A percentile compares a stretch with the other conserved stretches of the same genome.
Conservation (phyloP, 2,888 invertebrate species). For the Melanchra persicariae region DNA sequence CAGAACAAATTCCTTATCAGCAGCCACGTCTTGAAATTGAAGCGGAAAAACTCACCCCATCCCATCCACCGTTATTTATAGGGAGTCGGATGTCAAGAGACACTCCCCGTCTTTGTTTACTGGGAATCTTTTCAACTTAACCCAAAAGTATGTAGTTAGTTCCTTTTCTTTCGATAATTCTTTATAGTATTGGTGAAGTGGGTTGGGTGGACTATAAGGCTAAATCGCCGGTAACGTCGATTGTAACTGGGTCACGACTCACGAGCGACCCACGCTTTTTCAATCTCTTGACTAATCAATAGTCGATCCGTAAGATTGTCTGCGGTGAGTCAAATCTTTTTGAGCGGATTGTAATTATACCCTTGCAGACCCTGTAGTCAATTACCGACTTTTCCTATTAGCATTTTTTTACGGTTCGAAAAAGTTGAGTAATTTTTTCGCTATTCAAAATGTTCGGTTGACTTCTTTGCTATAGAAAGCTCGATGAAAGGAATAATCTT, state of each 20-base stretch:
- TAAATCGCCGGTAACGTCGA: slow-evolving; percentile 52
- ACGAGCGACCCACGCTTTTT: slow-evolving; percentile 66
- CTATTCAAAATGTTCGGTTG: slow-evolving; percentile 47
- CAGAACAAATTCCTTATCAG: slow-evolving; percentile 38
- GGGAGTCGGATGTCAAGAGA: slow-evolving; percentile 43
- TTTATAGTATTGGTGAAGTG: slow-evolving; percentile 42
- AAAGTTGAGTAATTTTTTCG: slow-evolving; percentile 51
- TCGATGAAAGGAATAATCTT: slow-evolving; percentile 46
- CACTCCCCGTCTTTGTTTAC: slow-evolving; percentile 46
- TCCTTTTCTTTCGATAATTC: slow-evolving; percentile 47
- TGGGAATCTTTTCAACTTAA: slow-evolving; percentile 48
- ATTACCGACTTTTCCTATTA: slow-evolving; percentile 62
- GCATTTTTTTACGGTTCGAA: slow-evolving; percentile 45
- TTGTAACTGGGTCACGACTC: slow-evolving; percentile 70
- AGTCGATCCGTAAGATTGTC: slow-evolving; percentile 56
- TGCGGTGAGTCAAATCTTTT: slow-evolving; percentile 46
- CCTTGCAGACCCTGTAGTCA: slow-evolving; percentile 53
- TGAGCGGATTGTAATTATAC: slow-evolving; percentile 52
- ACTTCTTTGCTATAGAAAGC: slow-evolving; percentile 41
- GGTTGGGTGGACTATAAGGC: slow-evolving; percentile 62
- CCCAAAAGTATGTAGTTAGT: slow-evolving; percentile 37
- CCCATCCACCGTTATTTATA: slow-evolving; percentile 40
- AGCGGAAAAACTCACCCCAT: slow-evolving; percentile 37
- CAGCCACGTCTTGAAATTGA: slow-evolving; percentile 31
- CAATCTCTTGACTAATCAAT: slow-evolving; percentile 67